phyloP scores from a whole-genome alignment of 1,140 invertebrate genomes.

The Anadara kagoshimensis region DNA sequence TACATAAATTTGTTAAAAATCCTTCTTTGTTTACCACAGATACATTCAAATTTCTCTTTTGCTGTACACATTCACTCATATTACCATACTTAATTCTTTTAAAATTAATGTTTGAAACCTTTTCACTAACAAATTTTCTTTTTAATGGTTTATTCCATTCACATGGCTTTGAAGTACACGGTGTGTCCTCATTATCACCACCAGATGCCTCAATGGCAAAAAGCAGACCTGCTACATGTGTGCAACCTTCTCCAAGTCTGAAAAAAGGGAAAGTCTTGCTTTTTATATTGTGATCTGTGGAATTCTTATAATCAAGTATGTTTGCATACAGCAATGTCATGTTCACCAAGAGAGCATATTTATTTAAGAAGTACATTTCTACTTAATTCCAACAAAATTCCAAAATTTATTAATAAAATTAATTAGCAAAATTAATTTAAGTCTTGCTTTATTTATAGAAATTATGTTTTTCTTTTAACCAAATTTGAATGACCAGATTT shows the following conservation, averaged over 20 bases:
- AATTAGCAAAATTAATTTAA: no score
- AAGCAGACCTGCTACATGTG: constrained; percentile 23
- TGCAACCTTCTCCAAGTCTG: constrained; percentile 30
- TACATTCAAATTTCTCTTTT: neutral
- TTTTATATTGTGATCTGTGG: no score
- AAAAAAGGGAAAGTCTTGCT: no score
- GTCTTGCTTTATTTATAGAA: no score
- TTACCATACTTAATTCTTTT: neutral
- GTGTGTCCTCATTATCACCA: neutral
- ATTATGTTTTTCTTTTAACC: no score
- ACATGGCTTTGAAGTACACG: constrained; percentile 27
- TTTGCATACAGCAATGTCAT: no score
- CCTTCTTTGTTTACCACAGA: neutral
- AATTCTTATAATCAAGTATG: no score
- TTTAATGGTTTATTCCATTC: constrained; percentile 14
- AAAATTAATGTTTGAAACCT: neutral
- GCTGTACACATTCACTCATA: neutral
- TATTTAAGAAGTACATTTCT: no score
- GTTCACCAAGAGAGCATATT: no score
- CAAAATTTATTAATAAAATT: no score
- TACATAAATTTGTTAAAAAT: neutral
- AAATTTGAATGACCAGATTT: no score
- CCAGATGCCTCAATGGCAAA: constrained; percentile 14
- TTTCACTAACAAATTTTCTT: neutral
- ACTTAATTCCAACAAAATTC: no score